phyloP scores from a whole-genome alignment of 2,888 invertebrate genomes.

The Lamellibrachia satsuma region DNA sequence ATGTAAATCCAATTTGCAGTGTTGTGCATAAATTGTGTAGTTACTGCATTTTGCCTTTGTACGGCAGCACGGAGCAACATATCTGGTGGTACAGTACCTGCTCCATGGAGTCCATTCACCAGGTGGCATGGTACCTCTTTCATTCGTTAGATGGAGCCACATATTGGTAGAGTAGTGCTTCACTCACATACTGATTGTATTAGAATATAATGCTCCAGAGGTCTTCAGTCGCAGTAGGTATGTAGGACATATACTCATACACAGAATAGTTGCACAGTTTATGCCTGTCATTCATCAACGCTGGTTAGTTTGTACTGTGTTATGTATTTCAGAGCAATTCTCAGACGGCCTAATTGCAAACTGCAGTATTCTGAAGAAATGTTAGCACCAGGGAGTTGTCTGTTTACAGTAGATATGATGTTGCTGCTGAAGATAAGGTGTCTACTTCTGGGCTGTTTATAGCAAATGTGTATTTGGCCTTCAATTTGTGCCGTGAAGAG shows the following conservation, averaged over 20 bases:
- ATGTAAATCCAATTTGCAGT: too few species aligned
- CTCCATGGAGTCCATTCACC: background rate
- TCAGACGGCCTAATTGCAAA: background rate
- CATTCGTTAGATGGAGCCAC: background rate
- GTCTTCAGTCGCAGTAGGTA: background rate
- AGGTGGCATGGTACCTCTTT: background rate
- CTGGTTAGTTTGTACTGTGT: background rate
- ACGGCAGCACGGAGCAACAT: background rate
- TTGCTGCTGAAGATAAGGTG: background rate
- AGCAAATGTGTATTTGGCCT: slow-evolving; percentile 10
- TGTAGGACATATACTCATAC: background rate
- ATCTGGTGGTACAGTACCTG: background rate
- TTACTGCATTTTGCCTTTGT: too few species aligned
- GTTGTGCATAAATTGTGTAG: too few species aligned
- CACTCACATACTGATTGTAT: background rate
- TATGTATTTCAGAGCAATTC: background rate
- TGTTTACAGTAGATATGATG: slow-evolving; percentile 5
- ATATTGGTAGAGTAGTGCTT: background rate
- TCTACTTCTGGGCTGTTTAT: slow-evolving; percentile 10
- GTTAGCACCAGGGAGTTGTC: background rate
- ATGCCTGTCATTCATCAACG: background rate
- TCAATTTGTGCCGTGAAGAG: background rate
- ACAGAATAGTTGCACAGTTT: background rate
- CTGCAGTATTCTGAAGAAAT: background rate
- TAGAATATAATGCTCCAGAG: background rate